These are phyloP conservation scores for Resseliella maxima DNA, from an alignment of 2,888 invertebrate genomes.

Conservation along the genomic window DNA sequence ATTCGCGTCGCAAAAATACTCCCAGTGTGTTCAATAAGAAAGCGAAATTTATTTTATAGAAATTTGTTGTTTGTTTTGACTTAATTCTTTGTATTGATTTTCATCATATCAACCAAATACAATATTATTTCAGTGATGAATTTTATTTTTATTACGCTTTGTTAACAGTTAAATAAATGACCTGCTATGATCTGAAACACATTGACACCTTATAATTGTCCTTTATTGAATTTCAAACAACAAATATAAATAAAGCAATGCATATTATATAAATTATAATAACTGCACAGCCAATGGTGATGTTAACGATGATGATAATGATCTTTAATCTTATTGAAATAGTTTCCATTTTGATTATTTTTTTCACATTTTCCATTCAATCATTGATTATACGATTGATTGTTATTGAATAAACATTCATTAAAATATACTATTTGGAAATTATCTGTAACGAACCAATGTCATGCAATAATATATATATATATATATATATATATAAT, in stretches of 20 bases:
- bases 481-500: too few relatives aligned
- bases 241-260: not conserved
- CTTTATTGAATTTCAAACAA: not conserved
- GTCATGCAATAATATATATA: not conserved
- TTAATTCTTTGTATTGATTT: too few relatives aligned
- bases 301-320: too few relatives aligned
- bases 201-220: not conserved
- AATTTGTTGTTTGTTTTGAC: not conserved
- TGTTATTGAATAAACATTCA: not conserved
- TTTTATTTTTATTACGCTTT: conserved; percentile 14
- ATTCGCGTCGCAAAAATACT: too few relatives aligned
- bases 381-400: too few relatives aligned
- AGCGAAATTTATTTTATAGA: too few relatives aligned
- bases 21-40: too few relatives aligned
- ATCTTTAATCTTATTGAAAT: too few relatives aligned
- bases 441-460: not conserved
- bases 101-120: not conserved
- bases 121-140: not conserved
- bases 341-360: too few relatives aligned
- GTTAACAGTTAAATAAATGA: conserved; percentile 3
- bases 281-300: too few relatives aligned
- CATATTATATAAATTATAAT: conserved; percentile 22
- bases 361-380: too few relatives aligned
- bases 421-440: not conserved
- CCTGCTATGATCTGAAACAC: not conserved